Evolutionary conservation across 2,113 vertebrate genomes (phyloP).

Genomic region (Recurvirostra avosetta): DNA sequence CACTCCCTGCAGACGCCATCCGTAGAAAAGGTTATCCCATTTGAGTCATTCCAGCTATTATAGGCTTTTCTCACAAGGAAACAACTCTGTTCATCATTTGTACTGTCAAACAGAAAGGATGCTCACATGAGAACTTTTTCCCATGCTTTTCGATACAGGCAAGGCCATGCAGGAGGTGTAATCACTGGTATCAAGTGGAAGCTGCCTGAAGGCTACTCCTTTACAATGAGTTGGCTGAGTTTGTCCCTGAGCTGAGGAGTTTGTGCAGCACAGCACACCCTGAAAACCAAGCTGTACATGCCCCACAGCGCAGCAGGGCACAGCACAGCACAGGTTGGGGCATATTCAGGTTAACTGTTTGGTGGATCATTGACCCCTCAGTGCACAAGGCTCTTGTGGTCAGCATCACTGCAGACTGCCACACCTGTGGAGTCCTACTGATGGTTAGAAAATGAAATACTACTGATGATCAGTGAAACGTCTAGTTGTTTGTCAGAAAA

Average conservation of each 20-base stretch:
- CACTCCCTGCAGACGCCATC: background rate
- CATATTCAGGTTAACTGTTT: fast-evolving
- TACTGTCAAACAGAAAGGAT: background rate
- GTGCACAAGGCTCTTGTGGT: background rate
- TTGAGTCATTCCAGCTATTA: background rate
- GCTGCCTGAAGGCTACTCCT: fast-evolving
- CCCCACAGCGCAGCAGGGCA: background rate
- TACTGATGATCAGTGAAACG: background rate
- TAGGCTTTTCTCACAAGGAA: background rate
- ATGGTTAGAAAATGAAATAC: background rate
- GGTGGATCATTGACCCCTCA: background rate
- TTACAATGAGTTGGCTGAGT: background rate
- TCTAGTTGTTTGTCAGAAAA: background rate
- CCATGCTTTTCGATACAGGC: background rate
- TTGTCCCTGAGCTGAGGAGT: background rate
- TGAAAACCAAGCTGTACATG: background rate
- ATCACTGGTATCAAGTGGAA: background rate
- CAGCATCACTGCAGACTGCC: background rate
- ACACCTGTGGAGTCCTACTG: background rate
- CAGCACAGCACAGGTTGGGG: background rate
- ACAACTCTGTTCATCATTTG: background rate
- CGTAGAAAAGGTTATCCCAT: background rate
- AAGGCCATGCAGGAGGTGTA: background rate
- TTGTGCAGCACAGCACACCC: background rate
- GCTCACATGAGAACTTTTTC: background rate